Conservation (phyloP, 2,888 invertebrate species). For the Atrina japonica region DNA sequence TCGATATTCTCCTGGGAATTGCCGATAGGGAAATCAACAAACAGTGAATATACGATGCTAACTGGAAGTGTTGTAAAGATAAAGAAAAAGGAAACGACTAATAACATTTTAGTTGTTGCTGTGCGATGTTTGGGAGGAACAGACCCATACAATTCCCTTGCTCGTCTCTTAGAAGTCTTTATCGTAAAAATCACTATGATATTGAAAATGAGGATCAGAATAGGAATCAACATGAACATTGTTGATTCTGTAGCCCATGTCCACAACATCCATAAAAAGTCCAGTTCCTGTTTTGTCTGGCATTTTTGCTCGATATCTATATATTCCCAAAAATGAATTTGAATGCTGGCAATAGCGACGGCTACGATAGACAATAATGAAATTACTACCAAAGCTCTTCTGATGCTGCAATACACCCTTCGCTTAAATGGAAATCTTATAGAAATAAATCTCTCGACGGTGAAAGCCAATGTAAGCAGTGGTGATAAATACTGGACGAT, state of each 20-base stretch:
- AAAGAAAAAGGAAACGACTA: conserved; percentile 78
- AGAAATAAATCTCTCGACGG: conserved; percentile 79
- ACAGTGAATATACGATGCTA: conserved; percentile 72
- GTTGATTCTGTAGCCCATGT: conserved; percentile 77
- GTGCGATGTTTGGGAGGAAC: conserved; percentile 52
- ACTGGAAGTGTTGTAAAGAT: conserved; percentile 78
- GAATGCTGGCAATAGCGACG: conserved; percentile 68
- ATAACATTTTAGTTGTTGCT: conserved; percentile 77
- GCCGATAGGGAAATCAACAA: conserved; percentile 65
- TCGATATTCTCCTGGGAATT: conserved; percentile 56
- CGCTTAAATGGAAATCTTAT: conserved; percentile 78
- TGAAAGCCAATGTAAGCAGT: conserved; percentile 79
- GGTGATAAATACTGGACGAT: conserved; percentile 78
- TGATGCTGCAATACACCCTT: conserved; percentile 73
- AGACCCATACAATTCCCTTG: conserved; percentile 57
- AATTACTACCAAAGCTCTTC: conserved; percentile 73
- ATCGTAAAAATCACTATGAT: conserved; percentile 75
- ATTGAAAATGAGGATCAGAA: conserved; percentile 77
- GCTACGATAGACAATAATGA: conserved; percentile 61
- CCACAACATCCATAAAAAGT: conserved; percentile 74
- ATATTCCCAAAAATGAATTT: conserved; percentile 77
- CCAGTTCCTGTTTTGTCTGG: conserved; percentile 54
- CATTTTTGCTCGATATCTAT: conserved; percentile 52
- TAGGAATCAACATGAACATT: conserved; percentile 76
- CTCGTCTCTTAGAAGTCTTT: conserved; percentile 43